A percentile compares a stretch with the other conserved stretches of the same genome.
Evolutionary conservation across 23 tunicate species (phyloP).

Genomic region (Diplosoma virens): DNA sequence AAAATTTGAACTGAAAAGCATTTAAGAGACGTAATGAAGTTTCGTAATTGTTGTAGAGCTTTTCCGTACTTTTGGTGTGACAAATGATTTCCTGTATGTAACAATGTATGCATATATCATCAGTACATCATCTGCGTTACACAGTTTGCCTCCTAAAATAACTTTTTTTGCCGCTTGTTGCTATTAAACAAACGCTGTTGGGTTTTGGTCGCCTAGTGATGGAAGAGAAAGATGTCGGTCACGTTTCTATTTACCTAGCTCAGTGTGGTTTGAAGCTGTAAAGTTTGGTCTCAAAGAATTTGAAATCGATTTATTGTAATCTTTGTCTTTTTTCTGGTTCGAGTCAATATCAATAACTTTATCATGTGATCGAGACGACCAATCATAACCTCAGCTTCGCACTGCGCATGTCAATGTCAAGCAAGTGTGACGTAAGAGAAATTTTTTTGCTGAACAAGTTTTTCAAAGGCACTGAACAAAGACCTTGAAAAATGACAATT

Average conservation of each 20-base stretch:
- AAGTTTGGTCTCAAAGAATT: conserved; percentile 48
- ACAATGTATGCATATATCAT: no score
- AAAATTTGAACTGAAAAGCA: no score
- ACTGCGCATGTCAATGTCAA: conserved; percentile 52
- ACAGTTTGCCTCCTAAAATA: no score
- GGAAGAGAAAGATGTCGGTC: conserved; percentile 6
- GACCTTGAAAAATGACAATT: conserved; percentile 42
- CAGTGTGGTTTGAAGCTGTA: conserved; percentile 39
- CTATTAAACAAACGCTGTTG: conserved; percentile 60
- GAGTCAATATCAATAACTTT: not conserved
- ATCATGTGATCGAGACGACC: no score
- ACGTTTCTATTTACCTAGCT: not conserved
- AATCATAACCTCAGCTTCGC: conserved; percentile 41
- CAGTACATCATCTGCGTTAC: no score
- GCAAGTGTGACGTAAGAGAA: conserved; percentile 60
- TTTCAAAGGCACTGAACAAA: conserved; percentile 78
- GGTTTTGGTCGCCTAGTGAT: conserved; percentile 57
- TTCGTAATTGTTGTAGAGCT: no score
- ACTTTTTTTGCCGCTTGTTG: conserved; percentile 48
- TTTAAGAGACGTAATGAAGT: no score
- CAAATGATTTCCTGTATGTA: no score
- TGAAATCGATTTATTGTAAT: conserved; percentile 37
- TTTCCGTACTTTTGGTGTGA: no score
- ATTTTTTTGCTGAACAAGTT: conserved; percentile 59
- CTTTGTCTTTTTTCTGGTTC: conserved; percentile 69